These are phyloP conservation scores for Euwallacea fornicatus DNA, from an alignment of 1,140 invertebrate genomes.

Conservation along the genomic window DNA sequence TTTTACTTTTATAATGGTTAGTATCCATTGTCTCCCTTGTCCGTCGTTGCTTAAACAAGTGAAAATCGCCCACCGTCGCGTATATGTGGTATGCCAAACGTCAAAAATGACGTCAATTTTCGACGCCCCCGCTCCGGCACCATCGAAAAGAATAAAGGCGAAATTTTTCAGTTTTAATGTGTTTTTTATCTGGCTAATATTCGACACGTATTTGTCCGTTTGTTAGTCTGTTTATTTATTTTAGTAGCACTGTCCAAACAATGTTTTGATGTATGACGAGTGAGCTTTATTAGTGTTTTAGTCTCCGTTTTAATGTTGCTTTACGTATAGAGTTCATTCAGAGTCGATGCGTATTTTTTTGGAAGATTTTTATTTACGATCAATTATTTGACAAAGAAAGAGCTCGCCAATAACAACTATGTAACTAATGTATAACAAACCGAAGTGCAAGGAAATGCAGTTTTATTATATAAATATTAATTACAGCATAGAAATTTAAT, in stretches of 20 bases:
- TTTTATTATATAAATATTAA: too few species aligned
- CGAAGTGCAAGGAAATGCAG: too few species aligned
- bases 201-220: slow-evolving; percentile 15
- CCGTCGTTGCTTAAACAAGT: slow-evolving; percentile 8
- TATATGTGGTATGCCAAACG: slow-evolving; percentile 48
- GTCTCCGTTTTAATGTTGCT: not conserved
- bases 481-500: too few species aligned
- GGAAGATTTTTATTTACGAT: too few species aligned
- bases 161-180: slow-evolving; percentile 32
- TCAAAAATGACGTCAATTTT: slow-evolving; percentile 48
- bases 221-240: slow-evolving; percentile 25
- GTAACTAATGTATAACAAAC: too few species aligned
- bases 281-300: not conserved
- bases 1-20: slow-evolving; percentile 29
- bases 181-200: slow-evolving; percentile 27
- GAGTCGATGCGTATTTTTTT: not conserved
- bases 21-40: slow-evolving; percentile 15
- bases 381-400: too few species aligned
- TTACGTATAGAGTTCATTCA: not conserved
- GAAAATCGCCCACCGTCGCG: slow-evolving; percentile 38
- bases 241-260: not conserved
- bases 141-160: slow-evolving; percentile 35
- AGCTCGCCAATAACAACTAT: too few species aligned
- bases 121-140: slow-evolving; percentile 40
- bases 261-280: slow-evolving; percentile 3